A percentile compares a stretch with the other conserved stretches of the same genome.
phyloP scores from a whole-genome alignment of 2,888 invertebrate genomes.

The Erannis defoliaria region DNA sequence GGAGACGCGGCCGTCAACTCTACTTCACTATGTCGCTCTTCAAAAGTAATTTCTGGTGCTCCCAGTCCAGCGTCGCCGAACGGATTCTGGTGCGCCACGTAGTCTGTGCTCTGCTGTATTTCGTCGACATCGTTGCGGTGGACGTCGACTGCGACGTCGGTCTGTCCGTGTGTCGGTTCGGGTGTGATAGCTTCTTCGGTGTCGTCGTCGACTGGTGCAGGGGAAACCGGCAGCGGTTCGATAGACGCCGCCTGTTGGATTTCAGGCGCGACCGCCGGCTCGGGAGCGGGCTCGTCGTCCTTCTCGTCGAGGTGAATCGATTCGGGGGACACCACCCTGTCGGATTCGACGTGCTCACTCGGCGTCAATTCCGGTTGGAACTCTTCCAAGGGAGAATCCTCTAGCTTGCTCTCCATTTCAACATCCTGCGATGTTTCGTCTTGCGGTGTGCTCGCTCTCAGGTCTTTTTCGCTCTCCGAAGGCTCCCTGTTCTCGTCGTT shows the following conservation, averaged over 20 bases:
- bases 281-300: conserved; percentile 13
- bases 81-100: background rate
- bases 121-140: conserved; percentile 20
- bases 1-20: conserved; percentile 11
- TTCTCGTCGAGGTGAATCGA: conserved; percentile 30
- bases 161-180: conserved; percentile 42
- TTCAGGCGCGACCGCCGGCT: conserved; percentile 12
- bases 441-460: conserved; percentile 65
- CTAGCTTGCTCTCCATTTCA: conserved; percentile 70
- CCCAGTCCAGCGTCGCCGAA: conserved; percentile 3
- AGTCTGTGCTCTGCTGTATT: conserved; percentile 6
- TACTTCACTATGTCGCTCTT: conserved; percentile 17
- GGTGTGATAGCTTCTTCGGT: conserved; percentile 51
- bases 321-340: conserved; percentile 45
- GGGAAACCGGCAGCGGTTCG: conserved; percentile 32
- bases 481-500: conserved; percentile 74
- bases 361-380: conserved; percentile 31
- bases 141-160: conserved; percentile 24
- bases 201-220: conserved; percentile 46
- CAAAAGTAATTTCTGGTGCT: conserved; percentile 17
- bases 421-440: conserved; percentile 73
- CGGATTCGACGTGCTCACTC: conserved; percentile 16
- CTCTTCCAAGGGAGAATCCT: conserved; percentile 63
- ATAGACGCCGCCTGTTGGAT: conserved; percentile 19
- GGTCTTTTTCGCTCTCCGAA: conserved; percentile 72